A percentile compares a stretch with the other conserved stretches of the same genome.
Evolutionary conservation across 2,797 vertebrate species (phyloP).

Genomic region (Pelochelys cantorii): DNA sequence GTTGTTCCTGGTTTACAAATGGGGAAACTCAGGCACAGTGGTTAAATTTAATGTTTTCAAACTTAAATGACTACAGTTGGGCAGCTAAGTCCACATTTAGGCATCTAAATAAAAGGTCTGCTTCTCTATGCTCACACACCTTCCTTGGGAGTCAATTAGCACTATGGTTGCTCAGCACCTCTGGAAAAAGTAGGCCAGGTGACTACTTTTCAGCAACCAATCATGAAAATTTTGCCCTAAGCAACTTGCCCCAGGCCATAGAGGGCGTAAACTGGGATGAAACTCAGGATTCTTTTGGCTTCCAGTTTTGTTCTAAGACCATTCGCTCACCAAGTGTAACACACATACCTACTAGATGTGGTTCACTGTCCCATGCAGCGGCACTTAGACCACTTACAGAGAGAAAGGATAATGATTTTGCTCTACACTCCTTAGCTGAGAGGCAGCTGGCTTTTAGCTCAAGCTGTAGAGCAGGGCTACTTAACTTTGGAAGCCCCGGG

Average conservation of each 20-base stretch:
- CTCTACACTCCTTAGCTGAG: too few relatives aligned
- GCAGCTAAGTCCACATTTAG: neutral
- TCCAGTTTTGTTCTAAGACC: neutral
- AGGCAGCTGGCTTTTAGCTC: too few relatives aligned
- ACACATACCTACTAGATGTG: too few relatives aligned
- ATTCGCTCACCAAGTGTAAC: neutral
- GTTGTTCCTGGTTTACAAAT: neutral
- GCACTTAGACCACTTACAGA: too few relatives aligned
- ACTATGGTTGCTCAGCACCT: rapidly evolving
- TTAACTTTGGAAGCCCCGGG: too few relatives aligned
- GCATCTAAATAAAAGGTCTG: neutral
- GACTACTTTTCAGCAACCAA: neutral
- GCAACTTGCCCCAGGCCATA: neutral
- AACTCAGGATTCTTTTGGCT: neutral
- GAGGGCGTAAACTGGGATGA: neutral
- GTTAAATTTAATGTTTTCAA: neutral
- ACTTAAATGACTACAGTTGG: neutral
- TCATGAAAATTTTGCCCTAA: slow-evolving; percentile 13
- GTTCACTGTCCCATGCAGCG: too few relatives aligned
- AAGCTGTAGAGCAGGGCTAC: too few relatives aligned
- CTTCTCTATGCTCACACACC: neutral
- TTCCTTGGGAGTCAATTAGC: neutral
- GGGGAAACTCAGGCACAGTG: neutral
- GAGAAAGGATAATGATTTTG: too few relatives aligned
- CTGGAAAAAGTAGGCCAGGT: neutral